Conservation (phyloP, 2,888 invertebrate species). For the Drosophila atripex region DNA sequence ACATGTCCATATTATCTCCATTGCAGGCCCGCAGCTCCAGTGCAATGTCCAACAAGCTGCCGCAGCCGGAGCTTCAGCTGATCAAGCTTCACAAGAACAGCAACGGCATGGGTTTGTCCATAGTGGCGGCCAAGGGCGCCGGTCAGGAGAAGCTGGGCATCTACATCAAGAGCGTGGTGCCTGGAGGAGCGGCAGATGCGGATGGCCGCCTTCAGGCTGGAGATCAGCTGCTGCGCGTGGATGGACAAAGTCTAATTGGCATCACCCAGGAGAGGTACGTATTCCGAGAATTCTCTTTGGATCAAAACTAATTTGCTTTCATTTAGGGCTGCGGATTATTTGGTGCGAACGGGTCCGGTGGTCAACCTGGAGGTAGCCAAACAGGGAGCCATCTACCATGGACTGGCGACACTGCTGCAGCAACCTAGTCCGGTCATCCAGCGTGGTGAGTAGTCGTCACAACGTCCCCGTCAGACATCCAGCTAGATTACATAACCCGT, state of each 20-base stretch:
- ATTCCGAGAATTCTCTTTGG: neutral
- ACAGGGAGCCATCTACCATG: constrained; percentile 98
- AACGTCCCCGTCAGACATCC: neutral
- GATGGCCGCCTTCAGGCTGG: constrained; percentile 98
- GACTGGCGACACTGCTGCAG: constrained; percentile 95
- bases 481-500: constrained; percentile 19
- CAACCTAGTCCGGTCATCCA: constrained; percentile 94
- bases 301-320: neutral
- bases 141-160: constrained; percentile 95
- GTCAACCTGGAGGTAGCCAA: constrained; percentile 98
- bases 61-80: constrained; percentile 90
- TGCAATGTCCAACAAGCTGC: constrained; percentile 87
- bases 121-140: constrained; percentile 97
- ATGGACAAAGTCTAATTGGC: constrained; percentile 96
- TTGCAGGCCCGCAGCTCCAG: constrained; percentile 87
- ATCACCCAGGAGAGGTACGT: constrained; percentile 90
- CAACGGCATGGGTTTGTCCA: constrained; percentile 98
- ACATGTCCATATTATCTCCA: neutral
- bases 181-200: constrained; percentile 95
- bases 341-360: constrained; percentile 96
- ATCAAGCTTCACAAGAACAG: constrained; percentile 96
- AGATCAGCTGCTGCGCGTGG: constrained; percentile 98
- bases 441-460: constrained; percentile 86
- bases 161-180: constrained; percentile 99
- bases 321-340: constrained; percentile 95